Evolutionary conservation across 2,888 invertebrate species (phyloP).

Genomic region (Pachycephus smyrnensis): DNA sequence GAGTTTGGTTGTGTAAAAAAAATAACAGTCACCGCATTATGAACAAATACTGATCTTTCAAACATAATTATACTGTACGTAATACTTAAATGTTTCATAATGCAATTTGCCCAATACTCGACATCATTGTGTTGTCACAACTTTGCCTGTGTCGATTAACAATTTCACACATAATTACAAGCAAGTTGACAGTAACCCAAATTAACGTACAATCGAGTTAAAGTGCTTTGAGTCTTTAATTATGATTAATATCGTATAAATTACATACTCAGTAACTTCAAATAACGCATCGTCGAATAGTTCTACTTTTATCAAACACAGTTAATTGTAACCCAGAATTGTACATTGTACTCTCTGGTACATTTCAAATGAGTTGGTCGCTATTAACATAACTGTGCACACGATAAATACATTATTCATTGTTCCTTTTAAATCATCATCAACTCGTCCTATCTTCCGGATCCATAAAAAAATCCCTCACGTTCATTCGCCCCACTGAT

Average conservation of each 20-base stretch:
- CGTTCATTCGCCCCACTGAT: not conserved
- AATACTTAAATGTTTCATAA: not conserved
- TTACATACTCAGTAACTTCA: not conserved
- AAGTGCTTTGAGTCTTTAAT: not conserved
- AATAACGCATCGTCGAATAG: not conserved
- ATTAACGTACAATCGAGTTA: not conserved
- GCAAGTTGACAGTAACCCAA: not conserved
- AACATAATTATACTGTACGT: not conserved
- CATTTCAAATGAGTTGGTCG: conserved; percentile 14
- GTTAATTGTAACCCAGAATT: not conserved
- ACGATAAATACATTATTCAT: conserved; percentile 2
- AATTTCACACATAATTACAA: not conserved
- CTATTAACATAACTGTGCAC: conserved; percentile 4
- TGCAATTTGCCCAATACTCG: not conserved
- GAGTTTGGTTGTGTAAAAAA: not conserved
- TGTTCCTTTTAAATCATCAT: not conserved
- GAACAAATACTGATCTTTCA: not conserved
- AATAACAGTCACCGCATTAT: not conserved
- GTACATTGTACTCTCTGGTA: conserved; percentile 14
- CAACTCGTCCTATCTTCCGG: not conserved
- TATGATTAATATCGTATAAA: not conserved
- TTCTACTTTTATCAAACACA: not conserved
- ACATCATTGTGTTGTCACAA: not conserved
- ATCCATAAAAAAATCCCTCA: not conserved
- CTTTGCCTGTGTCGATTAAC: not conserved